These are phyloP conservation scores for Phoenicopterus ruber DNA, from an alignment of 2,113 vertebrate species.

Conservation along the genomic window DNA sequence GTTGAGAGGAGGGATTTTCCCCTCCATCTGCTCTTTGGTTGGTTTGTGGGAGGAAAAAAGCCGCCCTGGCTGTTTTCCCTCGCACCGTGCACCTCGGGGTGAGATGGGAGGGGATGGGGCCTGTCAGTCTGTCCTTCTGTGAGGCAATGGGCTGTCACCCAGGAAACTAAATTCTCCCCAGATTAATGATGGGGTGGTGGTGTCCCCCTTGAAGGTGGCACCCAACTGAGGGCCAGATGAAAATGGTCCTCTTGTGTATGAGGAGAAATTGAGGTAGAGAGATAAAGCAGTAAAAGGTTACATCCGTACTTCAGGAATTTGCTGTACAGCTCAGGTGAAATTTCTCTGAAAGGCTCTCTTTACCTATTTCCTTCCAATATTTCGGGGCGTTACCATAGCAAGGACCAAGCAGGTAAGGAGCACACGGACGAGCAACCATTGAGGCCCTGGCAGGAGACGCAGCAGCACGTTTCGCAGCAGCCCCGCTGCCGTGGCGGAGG, in stretches of 20 bases:
- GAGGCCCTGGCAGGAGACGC: background rate
- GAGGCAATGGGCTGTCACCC: background rate
- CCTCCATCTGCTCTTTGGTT: background rate
- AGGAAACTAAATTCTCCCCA: background rate
- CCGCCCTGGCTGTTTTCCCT: background rate
- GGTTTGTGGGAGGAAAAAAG: background rate
- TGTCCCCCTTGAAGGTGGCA: background rate
- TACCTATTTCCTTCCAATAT: background rate
- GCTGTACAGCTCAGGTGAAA: background rate
- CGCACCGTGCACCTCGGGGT: background rate
- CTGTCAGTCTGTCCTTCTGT: background rate
- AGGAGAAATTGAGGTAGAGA: background rate
- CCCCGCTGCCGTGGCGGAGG: accelerated
- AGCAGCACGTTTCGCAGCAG: accelerated
- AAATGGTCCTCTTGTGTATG: background rate
- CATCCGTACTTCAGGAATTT: background rate
- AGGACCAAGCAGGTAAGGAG: background rate
- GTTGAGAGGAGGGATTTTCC: background rate
- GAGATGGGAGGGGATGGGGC: background rate
- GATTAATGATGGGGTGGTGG: background rate
- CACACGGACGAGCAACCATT: accelerated
- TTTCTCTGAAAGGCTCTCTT: background rate
- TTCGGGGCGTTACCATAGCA: accelerated
- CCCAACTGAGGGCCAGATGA: background rate
- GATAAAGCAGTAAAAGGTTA: background rate